Evolutionary conservation across 2,113 vertebrate genomes (phyloP).

Genomic region (Monarcha castaneiventris): DNA sequence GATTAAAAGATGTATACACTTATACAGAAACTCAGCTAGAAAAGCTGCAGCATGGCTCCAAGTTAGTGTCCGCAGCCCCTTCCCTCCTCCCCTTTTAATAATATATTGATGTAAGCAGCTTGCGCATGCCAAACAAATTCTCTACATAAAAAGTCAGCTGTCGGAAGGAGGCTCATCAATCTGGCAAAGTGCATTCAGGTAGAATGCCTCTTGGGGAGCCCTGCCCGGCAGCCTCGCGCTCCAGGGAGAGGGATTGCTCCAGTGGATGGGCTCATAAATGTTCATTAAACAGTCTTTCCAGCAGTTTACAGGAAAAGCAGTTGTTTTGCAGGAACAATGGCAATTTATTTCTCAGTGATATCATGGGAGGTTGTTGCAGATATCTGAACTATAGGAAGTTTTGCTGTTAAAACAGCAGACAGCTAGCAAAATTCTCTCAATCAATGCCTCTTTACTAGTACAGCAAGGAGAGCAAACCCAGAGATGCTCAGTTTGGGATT

Average conservation of each 20-base stretch:
- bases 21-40: not conserved
- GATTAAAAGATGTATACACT: not conserved
- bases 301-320: conserved; percentile 71
- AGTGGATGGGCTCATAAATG: conserved; percentile 58
- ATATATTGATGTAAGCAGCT: conserved; percentile 77
- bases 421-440: not conserved
- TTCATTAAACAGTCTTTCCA: conserved; percentile 73
- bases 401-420: not conserved
- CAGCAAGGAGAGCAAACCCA: not conserved
- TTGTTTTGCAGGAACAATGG: conserved; percentile 25
- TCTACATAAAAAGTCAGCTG: conserved; percentile 83
- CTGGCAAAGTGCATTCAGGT: conserved; percentile 71
- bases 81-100: conserved; percentile 74
- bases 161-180: conserved; percentile 81
- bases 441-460: not conserved
- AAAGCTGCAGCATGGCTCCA: not conserved
- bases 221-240: conserved; percentile 46
- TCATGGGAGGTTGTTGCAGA: conserved; percentile 64
- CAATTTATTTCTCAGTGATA: conserved; percentile 76
- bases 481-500: not conserved
- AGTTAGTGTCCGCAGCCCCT: not conserved
- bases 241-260: conserved; percentile 21
- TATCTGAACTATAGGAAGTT: conserved; percentile 13
- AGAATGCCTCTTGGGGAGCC: conserved; percentile 67
- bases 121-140: conserved; percentile 82